Percentiles rank a stretch among this genome's conserved stretches.
Evolutionary conservation across 2,888 invertebrate species (phyloP).

Genomic region (Polyploca ridens): DNA sequence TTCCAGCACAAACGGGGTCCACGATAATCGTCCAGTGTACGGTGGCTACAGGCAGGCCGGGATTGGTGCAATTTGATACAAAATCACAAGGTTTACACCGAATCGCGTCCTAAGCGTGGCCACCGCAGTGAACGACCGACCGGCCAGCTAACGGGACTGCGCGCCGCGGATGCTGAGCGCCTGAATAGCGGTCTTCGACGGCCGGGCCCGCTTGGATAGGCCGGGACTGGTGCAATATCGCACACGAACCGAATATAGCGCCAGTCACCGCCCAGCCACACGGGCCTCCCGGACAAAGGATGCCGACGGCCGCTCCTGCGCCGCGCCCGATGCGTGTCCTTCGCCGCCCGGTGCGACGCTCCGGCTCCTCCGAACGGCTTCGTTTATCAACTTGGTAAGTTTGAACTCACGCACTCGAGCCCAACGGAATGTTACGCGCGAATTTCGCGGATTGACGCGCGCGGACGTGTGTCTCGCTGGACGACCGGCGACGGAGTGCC

Average conservation of each 20-base stretch:
- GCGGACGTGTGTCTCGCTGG: constrained; percentile 50
- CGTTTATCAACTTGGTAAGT: constrained; percentile 48
- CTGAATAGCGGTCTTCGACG: constrained; percentile 76
- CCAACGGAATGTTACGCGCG: constrained; percentile 67
- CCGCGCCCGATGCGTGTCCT: constrained; percentile 53
- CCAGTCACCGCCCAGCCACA: constrained; percentile 82
- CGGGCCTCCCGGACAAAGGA: constrained; percentile 79
- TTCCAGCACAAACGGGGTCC: constrained; percentile 41
- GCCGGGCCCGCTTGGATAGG: constrained; percentile 82
- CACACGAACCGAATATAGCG: constrained; percentile 79
- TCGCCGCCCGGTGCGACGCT: constrained; percentile 33
- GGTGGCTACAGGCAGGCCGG: constrained; percentile 83
- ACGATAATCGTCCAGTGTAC: constrained; percentile 45
- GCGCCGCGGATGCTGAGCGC: constrained; percentile 79
- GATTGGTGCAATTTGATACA: constrained; percentile 84
- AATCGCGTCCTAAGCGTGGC: constrained; percentile 83
- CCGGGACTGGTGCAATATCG: constrained; percentile 86
- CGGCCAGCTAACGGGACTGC: constrained; percentile 80
- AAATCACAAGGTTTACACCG: constrained; percentile 81
- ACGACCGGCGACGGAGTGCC: constrained; percentile 66
- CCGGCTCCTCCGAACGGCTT: constrained; percentile 38
- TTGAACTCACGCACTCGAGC: constrained; percentile 57
- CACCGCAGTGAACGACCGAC: constrained; percentile 80
- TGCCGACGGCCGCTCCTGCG: constrained; percentile 62
- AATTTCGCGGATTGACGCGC: constrained; percentile 40